Conservation (phyloP, 1,140 invertebrate species). For the Hylyphantes graminicola region DNA sequence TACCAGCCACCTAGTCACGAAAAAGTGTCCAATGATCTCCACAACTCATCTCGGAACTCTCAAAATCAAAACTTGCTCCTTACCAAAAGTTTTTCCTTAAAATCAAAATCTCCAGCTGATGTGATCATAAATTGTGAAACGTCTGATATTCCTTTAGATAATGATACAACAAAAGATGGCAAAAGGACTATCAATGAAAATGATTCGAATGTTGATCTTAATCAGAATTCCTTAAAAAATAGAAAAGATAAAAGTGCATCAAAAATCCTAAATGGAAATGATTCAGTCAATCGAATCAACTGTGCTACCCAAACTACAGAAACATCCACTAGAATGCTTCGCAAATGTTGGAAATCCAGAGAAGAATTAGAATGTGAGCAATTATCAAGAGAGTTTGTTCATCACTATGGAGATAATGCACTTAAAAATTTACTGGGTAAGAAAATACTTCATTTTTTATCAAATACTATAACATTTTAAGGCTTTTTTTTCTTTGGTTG, state of each 20-base stretch:
- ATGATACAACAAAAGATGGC: constrained; percentile 5
- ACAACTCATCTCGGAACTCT: constrained; percentile 28
- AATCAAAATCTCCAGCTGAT: constrained; percentile 23
- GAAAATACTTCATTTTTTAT: not conserved
- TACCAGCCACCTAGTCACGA: constrained; percentile 49
- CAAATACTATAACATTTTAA: too few species aligned
- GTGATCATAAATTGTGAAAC: constrained; percentile 29
- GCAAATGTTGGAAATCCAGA: constrained; percentile 43
- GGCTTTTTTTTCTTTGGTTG: too few species aligned
- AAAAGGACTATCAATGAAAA: constrained; percentile 4
- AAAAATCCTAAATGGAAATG: constrained; percentile 39
- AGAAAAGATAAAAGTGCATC: constrained; percentile 9
- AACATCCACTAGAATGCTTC: constrained; percentile 21
- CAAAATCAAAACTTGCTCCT: constrained; percentile 1
- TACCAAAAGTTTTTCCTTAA: constrained; percentile 31
- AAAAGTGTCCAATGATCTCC: not conserved
- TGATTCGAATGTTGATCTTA: constrained; percentile 41
- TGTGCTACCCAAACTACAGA: constrained; percentile 55
- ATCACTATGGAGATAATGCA: constrained; percentile 32
- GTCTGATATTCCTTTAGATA: constrained; percentile 22
- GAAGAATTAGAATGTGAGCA: constrained; percentile 57
- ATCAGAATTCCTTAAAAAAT: constrained; percentile 50
- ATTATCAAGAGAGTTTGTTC: constrained; percentile 48
- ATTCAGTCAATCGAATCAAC: constrained; percentile 47
- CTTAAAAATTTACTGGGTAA: constrained; percentile 53